Base-by-base conservation (phyloP, 2,113 vertebrate species). In the Martes martes region DNA sequence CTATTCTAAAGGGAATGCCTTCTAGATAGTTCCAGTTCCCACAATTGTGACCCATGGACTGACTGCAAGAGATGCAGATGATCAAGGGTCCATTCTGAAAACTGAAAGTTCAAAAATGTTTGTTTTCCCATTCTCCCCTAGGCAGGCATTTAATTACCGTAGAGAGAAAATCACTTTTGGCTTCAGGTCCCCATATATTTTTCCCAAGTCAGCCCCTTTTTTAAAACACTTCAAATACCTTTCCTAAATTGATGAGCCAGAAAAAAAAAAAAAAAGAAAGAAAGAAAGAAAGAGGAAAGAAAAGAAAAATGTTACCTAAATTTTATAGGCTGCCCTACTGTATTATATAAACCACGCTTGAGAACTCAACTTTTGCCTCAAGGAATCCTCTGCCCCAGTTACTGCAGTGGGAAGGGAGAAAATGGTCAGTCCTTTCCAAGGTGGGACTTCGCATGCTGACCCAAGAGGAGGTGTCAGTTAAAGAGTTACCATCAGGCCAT, bases 61-160 rank as follows among this genome's bases (percentile, higher is more conserved):
- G n/a, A 45, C 3, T 11, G 0, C 23, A 39, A 67, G 13, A 6
- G 3, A 24, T 1, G 33, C 2, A 8, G 0, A 16, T 63, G 11
- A 61, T 4, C 11, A 18, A 67, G 13, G 8, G 5, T 57, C 3
- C 7, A 4, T 14, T 84, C 61, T 47, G 19, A 67, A 95, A 96
- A 86, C 23, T 16, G 6, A 86, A 89, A 11, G n/a, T 14, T 16
- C 11, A 16, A 45, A 83, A 16, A 13, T 19, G 89, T 33, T 26
- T 16, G 16, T 36, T 31, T 88, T 83, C 9, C 47, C n/a, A 33
- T 13, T 33, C 50, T 4, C 39, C 8, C 15, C 45, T 59, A 31
- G 33, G 14, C 9, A 92, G 31, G 3, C 21, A 9, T 92, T 86
- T 69, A 76, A n/a, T 57, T 50, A 39, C 11, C 0, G 33, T n/a